These are phyloP conservation scores for Apus apus DNA, from an alignment of 2,113 vertebrate species.

Conservation along the genomic window DNA sequence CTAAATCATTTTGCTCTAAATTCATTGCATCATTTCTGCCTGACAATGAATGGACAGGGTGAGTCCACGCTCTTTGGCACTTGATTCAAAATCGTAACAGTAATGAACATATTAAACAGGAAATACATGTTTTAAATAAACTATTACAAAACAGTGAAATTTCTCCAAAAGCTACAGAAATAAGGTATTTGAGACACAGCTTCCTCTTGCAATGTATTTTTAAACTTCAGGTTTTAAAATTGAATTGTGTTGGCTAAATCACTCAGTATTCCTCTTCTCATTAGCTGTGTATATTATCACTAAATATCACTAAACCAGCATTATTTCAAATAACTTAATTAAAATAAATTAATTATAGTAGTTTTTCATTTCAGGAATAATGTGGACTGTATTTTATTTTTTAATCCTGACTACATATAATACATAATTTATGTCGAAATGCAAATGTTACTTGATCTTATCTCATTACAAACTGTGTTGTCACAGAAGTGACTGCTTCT, in stretches of 20 bases:
- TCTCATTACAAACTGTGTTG: not conserved
- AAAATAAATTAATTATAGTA: not conserved
- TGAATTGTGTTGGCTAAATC: not conserved
- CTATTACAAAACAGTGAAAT: not conserved
- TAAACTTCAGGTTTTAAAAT: not conserved
- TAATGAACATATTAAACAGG: not conserved
- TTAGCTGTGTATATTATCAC: not conserved
- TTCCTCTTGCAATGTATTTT: not conserved
- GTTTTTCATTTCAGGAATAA: not conserved
- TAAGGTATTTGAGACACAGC: not conserved
- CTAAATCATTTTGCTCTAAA: not conserved
- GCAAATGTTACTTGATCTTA: not conserved
- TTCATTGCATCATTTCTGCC: not conserved
- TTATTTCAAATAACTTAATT: not conserved
- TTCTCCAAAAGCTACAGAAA: not conserved
- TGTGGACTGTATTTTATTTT: not conserved
- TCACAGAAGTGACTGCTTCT: not conserved
- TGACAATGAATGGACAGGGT: rapidly evolving
- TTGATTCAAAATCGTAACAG: not conserved
- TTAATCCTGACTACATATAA: not conserved
- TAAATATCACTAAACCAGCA: not conserved
- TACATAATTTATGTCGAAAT: not conserved
- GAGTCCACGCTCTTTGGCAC: too few species aligned
- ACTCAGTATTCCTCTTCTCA: not conserved
- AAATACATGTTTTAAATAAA: not conserved